Evolutionary conservation across 2,113 vertebrate genomes (phyloP).

Genomic region (Cyanocitta stelleri): DNA sequence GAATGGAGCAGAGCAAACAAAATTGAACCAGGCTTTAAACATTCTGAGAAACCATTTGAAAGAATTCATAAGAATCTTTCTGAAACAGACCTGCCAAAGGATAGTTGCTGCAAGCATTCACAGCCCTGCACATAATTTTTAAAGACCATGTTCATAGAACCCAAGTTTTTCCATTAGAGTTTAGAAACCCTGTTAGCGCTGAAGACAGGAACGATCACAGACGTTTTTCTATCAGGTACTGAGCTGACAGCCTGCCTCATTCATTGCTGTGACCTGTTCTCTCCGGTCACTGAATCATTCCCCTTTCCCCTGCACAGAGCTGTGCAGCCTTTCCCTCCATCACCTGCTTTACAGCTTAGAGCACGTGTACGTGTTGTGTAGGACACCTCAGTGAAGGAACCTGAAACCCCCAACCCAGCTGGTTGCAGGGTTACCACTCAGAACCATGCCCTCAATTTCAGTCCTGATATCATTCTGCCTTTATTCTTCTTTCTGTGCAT

Average conservation of each 20-base stretch:
- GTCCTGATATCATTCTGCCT: not conserved
- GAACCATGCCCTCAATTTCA: not conserved
- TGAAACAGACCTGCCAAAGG: not conserved
- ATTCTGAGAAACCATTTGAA: not conserved
- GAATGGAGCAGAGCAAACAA: not conserved
- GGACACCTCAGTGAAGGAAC: not conserved
- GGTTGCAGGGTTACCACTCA: not conserved
- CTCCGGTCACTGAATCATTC: not conserved
- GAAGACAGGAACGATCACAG: not conserved
- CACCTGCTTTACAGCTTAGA: not conserved
- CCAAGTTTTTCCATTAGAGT: not conserved
- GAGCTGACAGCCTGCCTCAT: not conserved
- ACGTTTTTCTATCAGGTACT: fast-evolving
- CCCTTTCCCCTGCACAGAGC: not conserved
- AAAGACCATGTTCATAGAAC: not conserved
- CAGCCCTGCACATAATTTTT: fast-evolving
- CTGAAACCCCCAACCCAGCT: not conserved
- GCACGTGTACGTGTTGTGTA: fast-evolving
- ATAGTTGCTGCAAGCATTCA: not conserved
- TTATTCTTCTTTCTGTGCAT: not conserved
- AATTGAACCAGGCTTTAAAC: not conserved
- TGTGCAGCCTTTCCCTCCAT: not conserved
- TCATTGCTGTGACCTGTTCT: not conserved
- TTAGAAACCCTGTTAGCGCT: not conserved
- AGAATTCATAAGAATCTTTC: not conserved